These are phyloP conservation scores for Carabus problematicus DNA, from an alignment of 2,888 invertebrate genomes.

Conservation along the genomic window DNA sequence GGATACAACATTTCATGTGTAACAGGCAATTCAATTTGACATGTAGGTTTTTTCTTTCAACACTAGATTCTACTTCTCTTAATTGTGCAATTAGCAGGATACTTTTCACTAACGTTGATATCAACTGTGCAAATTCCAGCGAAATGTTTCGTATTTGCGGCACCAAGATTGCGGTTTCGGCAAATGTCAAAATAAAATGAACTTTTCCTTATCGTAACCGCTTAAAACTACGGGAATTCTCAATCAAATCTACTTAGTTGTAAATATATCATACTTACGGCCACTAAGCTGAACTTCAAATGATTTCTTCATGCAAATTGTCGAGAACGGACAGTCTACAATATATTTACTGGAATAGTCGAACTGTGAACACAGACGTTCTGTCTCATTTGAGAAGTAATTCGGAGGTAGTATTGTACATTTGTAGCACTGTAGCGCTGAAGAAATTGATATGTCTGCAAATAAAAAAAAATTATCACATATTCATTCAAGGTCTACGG, in stretches of 20 bases:
- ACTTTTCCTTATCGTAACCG: no score
- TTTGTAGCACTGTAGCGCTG: constrained; percentile 72
- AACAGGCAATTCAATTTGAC: no score
- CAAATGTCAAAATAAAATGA: no score
- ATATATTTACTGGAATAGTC: constrained; percentile 74
- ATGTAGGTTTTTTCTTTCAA: no score
- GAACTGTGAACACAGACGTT: constrained; percentile 77
- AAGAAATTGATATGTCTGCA: constrained; percentile 46
- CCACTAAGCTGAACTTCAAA: constrained; percentile 72
- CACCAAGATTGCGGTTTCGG: no score
- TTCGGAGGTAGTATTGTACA: constrained; percentile 72
- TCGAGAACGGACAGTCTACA: constrained; percentile 80
- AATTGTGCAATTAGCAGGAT: no score
- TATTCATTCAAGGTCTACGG: not conserved
- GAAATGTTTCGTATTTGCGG: no score
- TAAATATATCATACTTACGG: constrained; percentile 67
- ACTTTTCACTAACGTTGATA: no score
- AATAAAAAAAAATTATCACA: constrained; percentile 10
- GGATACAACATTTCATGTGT: no score
- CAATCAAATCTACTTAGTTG: not conserved
- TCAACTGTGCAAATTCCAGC: no score
- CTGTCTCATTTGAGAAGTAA: constrained; percentile 66
- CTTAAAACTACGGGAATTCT: no score
- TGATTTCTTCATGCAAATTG: constrained; percentile 82
- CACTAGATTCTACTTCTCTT: no score